These are phyloP conservation scores for Dicranocentrus wangi DNA, from an alignment of 2,888 invertebrate species.

Conservation along the genomic window DNA sequence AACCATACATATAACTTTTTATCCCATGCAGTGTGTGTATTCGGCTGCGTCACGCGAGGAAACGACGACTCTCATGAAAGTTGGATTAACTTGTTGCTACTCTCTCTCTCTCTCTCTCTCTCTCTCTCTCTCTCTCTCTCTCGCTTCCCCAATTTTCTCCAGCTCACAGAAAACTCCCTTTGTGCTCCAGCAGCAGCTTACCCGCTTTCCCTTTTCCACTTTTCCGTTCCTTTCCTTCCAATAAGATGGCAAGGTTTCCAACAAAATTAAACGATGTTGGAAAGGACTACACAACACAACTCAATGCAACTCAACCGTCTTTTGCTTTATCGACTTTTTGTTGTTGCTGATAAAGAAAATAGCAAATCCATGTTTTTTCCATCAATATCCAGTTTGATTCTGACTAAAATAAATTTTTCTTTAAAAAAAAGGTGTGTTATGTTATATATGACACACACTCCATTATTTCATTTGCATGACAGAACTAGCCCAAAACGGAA, in stretches of 20 bases:
- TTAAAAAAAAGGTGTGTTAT: neutral
- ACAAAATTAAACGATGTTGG: no score
- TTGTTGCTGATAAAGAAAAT: neutral
- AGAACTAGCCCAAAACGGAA: no score
- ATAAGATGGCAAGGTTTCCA: no score
- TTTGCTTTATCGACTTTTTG: neutral
- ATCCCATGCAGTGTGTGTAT: no score
- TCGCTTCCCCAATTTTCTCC: conserved; percentile 15
- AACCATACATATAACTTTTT: no score
- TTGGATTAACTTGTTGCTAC: conserved; percentile 68
- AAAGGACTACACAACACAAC: no score
- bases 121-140: conserved; percentile 33
- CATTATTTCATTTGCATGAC: neutral
- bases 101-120: conserved; percentile 16
- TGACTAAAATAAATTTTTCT: neutral
- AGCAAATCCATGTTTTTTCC: neutral
- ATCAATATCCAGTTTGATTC: neutral
- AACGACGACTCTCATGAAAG: conserved; percentile 56
- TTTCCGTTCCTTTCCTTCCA: no score
- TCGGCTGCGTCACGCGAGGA: neutral
- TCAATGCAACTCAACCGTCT: neutral
- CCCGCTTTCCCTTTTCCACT: neutral
- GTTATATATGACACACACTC: neutral
- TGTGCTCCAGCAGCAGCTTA: no score
- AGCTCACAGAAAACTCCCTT: no score